Percentiles rank a stretch among this genome's conserved stretches.
Conservation (phyloP, 2,797 vertebrate genomes). For the Urophycis tenuis region DNA sequence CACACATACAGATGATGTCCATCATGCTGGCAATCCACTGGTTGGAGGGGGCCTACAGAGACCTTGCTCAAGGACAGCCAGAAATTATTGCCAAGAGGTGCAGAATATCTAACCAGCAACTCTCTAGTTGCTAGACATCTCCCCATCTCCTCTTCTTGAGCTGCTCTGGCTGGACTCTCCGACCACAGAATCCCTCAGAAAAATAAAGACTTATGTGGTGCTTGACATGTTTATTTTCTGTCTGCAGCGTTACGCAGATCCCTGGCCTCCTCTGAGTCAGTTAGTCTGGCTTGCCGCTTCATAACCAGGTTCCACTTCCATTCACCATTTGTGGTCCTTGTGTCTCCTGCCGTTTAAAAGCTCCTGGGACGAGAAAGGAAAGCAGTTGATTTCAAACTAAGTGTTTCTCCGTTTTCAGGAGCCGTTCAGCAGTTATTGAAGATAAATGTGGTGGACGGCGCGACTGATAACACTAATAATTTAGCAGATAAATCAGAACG, state of each 20-base stretch:
- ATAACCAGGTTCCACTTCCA: background rate
- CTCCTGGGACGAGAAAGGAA: background rate
- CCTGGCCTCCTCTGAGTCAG: background rate
- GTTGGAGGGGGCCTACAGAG: background rate
- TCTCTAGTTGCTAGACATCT: background rate
- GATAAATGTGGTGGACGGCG: slow-evolving; percentile 47
- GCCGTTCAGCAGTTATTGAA: slow-evolving; percentile 46
- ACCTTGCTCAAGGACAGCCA: background rate
- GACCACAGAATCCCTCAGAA: background rate
- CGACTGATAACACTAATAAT: slow-evolving; percentile 59
- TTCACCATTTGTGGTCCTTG: background rate
- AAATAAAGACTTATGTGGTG: background rate
- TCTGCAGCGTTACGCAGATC: background rate
- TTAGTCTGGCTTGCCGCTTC: background rate
- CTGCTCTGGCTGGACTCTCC: background rate
- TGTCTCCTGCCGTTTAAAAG: background rate
- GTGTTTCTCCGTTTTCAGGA: slow-evolving; percentile 28
- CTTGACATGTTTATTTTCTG: background rate
- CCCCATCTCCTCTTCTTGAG: background rate
- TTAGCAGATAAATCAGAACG: slow-evolving; percentile 62
- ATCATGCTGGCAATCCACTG: background rate
- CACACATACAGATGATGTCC: background rate
- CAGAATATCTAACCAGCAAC: background rate
- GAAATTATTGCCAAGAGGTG: background rate
- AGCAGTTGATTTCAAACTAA: slow-evolving; percentile 22